Percentiles rank a stretch among this genome's conserved stretches.
Evolutionary conservation across 2,888 invertebrate genomes (phyloP).

Genomic region (Nomada lathburiana): DNA sequence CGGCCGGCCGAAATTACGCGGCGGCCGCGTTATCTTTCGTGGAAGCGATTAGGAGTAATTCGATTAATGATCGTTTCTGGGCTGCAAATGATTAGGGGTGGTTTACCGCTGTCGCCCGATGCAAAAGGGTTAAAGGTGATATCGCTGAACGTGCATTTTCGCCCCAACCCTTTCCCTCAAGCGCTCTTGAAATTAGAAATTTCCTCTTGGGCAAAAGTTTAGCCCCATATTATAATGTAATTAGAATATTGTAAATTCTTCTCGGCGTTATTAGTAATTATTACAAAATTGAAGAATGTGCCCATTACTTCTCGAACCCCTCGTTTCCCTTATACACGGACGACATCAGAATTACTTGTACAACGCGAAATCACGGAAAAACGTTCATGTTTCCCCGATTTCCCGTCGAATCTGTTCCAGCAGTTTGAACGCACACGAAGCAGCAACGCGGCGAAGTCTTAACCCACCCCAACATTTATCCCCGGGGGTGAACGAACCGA

Average conservation of each 20-base stretch:
- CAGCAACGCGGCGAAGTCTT: neutral
- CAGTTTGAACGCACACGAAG: neutral
- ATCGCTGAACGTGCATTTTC: neutral
- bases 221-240: neutral
- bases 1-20: neutral
- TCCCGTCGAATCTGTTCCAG: neutral
- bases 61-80: slow-evolving; percentile 13
- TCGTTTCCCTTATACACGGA: too few species aligned
- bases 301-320: too few species aligned
- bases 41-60: slow-evolving; percentile 28
- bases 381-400: neutral
- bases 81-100: neutral
- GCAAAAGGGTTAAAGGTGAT: neutral
- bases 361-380: too few species aligned
- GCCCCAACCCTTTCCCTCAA: too few species aligned
- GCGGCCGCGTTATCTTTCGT: slow-evolving; percentile 23
- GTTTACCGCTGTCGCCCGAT: neutral
- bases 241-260: too few species aligned
- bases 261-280: too few species aligned
- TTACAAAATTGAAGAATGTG: too few species aligned
- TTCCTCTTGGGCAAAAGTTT: neutral
- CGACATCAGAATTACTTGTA: too few species aligned
- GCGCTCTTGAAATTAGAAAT: too few species aligned
- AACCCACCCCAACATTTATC: neutral
- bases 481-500: slow-evolving; percentile 15